These are phyloP conservation scores for Gymnocheta viridis DNA, from an alignment of 2,888 invertebrate genomes.

Conservation along the genomic window DNA sequence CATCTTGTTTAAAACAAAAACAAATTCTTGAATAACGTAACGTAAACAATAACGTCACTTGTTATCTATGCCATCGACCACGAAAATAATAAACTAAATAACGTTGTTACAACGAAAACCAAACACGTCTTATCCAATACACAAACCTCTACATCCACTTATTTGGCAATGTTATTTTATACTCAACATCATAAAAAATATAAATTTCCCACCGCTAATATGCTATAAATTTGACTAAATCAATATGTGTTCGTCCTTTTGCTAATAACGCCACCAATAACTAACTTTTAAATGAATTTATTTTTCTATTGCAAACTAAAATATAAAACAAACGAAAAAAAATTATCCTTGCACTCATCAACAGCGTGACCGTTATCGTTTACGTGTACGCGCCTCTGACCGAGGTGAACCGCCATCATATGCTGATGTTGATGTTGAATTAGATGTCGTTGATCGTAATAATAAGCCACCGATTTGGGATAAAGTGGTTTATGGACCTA, in stretches of 20 bases:
- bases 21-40: slow-evolving; percentile 19
- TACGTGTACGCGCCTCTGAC: slow-evolving; percentile 98
- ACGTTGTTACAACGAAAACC: slow-evolving; percentile 16
- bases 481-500: slow-evolving; percentile 97
- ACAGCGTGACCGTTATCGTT: slow-evolving; percentile 97
- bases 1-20: slow-evolving; percentile 25
- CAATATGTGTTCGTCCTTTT: slow-evolving; percentile 30
- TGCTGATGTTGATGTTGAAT: slow-evolving; percentile 98
- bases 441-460: slow-evolving; percentile 99
- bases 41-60: slow-evolving; percentile 60
- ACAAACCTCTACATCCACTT: slow-evolving; percentile 46
- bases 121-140: slow-evolving; percentile 44
- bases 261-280: slow-evolving; percentile 45
- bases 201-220: slow-evolving; percentile 36
- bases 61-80: slow-evolving; percentile 63
- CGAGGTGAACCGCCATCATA: slow-evolving; percentile 94
- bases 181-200: background rate
- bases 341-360: slow-evolving; percentile 59
- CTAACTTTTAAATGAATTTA: slow-evolving; percentile 31
- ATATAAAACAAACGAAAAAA: slow-evolving; percentile 38
- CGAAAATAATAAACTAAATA: slow-evolving; percentile 32
- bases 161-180: slow-evolving; percentile 6
- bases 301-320: background rate
- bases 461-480: slow-evolving; percentile 99
- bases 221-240: slow-evolving; percentile 27